A percentile compares a stretch with the other conserved stretches of the same genome.
phyloP scores from a whole-genome alignment of 2,113 vertebrate species.

The Zeus faber region DNA sequence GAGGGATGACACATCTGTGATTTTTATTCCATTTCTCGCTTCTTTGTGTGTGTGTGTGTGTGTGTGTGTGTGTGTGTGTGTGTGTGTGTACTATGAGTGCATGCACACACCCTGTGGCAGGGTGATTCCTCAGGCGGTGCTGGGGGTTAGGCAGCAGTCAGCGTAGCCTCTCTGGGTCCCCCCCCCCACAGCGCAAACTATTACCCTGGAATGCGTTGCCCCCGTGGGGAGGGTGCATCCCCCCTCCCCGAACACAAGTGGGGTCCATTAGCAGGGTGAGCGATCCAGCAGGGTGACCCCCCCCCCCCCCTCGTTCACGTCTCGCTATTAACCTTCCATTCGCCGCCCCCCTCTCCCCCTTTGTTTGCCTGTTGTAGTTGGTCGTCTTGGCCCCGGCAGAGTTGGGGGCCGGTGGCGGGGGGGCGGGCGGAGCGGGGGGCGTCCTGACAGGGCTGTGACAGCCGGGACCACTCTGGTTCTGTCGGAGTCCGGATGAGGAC shows the following conservation, averaged over 20 bases:
- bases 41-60: too few species aligned
- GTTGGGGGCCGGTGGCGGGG: neutral
- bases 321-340: conserved; percentile 34
- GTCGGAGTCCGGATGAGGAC: too few species aligned
- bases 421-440: neutral
- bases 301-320: conserved; percentile 5
- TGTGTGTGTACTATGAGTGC: too few species aligned
- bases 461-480: conserved; percentile 16
- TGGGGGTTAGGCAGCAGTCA: conserved; percentile 38
- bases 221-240: conserved; percentile 26
- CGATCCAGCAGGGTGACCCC: conserved; percentile 11
- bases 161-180: conserved; percentile 18
- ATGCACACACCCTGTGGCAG: too few species aligned
- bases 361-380: conserved; percentile 32
- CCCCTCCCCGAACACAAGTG: conserved; percentile 22
- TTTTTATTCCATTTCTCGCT: too few species aligned
- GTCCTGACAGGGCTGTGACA: conserved; percentile 38
- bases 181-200: conserved; percentile 19
- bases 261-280: conserved; percentile 26
- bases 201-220: conserved; percentile 29
- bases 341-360: too few species aligned
- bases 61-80: too few species aligned
- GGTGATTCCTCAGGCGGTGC: too few species aligned
- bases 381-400: conserved; percentile 38
- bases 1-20: neutral